Conservation (phyloP, 1,140 invertebrate genomes). For the Brachystomella parvula region DNA sequence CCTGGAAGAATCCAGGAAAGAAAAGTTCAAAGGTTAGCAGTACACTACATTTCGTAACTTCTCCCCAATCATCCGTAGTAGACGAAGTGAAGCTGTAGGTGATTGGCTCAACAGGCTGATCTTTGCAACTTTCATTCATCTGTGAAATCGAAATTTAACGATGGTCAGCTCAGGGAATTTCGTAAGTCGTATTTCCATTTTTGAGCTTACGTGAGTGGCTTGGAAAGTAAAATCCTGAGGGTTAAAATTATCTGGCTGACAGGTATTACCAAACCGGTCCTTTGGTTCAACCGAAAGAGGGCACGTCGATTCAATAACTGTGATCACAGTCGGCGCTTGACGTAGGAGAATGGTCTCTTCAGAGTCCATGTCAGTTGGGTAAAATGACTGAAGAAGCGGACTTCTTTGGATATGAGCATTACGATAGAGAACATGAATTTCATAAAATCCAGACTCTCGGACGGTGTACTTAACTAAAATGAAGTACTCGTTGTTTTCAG, state of each 20-base stretch:
- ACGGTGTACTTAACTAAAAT: conserved; percentile 29
- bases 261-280: conserved; percentile 31
- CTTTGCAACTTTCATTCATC: conserved; percentile 14
- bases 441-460: conserved; percentile 31
- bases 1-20: conserved; percentile 25
- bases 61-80: conserved; percentile 1
- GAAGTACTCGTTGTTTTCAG: conserved; percentile 12
- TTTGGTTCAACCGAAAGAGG: conserved; percentile 24
- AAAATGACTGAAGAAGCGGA: conserved; percentile 26
- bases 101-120: not conserved
- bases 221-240: conserved; percentile 20
- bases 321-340: conserved; percentile 25
- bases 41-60: not conserved
- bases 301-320: conserved; percentile 1
- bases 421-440: conserved; percentile 25
- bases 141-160: not conserved
- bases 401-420: conserved; percentile 20
- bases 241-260: conserved; percentile 20
- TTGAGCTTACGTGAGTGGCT: conserved; percentile 14
- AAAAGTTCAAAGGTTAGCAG: conserved; percentile 13
- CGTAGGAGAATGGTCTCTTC: conserved; percentile 26
- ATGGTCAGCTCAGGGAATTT: not conserved
- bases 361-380: conserved; percentile 20
- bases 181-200: not conserved
- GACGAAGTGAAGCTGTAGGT: conserved; percentile 9